Percentiles rank a stretch among this genome's conserved stretches.
Evolutionary conservation across 2,797 vertebrate species (phyloP).

Genomic region (Pipistrellus pipistrellus): DNA sequence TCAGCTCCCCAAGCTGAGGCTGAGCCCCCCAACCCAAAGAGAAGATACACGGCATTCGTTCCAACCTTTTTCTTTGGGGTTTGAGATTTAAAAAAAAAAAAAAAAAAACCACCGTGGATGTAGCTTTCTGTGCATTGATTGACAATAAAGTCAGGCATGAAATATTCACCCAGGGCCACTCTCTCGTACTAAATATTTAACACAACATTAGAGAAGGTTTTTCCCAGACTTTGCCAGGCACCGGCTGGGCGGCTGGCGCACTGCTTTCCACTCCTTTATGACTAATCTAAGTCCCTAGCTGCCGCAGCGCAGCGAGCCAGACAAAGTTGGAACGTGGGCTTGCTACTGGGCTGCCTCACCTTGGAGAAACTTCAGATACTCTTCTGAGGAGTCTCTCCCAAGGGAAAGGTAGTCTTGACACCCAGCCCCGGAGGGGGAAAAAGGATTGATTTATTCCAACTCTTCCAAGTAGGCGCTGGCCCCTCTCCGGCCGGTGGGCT

Average conservation of each 20-base stretch:
- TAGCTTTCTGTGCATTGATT: slow-evolving; percentile 87
- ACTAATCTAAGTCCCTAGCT: slow-evolving; percentile 81
- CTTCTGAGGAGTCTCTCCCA: slow-evolving; percentile 69
- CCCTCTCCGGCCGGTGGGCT: slow-evolving; percentile 11
- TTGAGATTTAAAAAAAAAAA: slow-evolving; percentile 78
- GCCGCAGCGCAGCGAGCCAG: slow-evolving; percentile 80
- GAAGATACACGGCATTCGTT: slow-evolving; percentile 83
- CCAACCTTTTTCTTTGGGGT: slow-evolving; percentile 75
- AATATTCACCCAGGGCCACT: slow-evolving; percentile 89
- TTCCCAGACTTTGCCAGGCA: slow-evolving; percentile 87
- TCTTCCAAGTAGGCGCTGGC: slow-evolving; percentile 52
- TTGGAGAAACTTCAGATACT: slow-evolving; percentile 83
- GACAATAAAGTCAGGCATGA: slow-evolving; percentile 89
- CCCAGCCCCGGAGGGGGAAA: neutral
- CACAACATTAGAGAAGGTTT: slow-evolving; percentile 86
- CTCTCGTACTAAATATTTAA: slow-evolving; percentile 90
- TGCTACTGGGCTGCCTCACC: slow-evolving; percentile 71
- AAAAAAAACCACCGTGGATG: slow-evolving; percentile 75
- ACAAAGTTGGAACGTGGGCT: slow-evolving; percentile 80
- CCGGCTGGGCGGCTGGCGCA: slow-evolving; percentile 85
- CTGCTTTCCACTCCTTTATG: slow-evolving; percentile 80
- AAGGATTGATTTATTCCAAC: slow-evolving; percentile 71
- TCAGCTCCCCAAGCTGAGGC: neutral
- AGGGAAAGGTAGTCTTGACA: slow-evolving; percentile 31
- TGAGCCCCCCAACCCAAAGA: slow-evolving; percentile 27